phyloP scores from a whole-genome alignment of 2,888 invertebrate genomes.

The Cenopis cana region DNA sequence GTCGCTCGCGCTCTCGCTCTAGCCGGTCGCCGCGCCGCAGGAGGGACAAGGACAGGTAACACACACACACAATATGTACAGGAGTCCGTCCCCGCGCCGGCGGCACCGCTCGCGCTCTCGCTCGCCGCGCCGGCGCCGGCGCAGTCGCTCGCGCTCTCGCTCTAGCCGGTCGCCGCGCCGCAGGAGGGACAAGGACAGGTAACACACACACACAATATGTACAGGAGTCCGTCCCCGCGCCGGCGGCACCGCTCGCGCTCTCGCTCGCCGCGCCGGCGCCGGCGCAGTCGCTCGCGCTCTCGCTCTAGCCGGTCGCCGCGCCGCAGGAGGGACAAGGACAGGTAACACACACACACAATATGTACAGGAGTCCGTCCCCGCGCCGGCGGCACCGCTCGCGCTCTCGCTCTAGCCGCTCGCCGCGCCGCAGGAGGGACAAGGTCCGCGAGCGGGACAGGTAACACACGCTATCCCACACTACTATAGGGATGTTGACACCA shows the following conservation, averaged over 20 bases:
- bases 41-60: conserved; percentile 77
- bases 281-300: conserved; percentile 83
- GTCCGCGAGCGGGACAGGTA: conserved; percentile 64
- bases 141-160: conserved; percentile 83
- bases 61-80: conserved; percentile 50
- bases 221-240: no score
- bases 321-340: conserved; percentile 81
- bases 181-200: conserved; percentile 80
- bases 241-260: no score
- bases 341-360: conserved; percentile 55
- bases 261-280: no score
- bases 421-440: conserved; percentile 80
- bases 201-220: conserved; percentile 48
- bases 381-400: no score
- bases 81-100: conserved; percentile 77
- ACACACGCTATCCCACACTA: no score
- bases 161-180: conserved; percentile 72
- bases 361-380: no score
- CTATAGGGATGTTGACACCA: no score
- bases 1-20: conserved; percentile 83
- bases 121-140: conserved; percentile 71
- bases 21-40: conserved; percentile 76
- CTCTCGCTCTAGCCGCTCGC: conserved; percentile 65
- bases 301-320: conserved; percentile 72
- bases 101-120: conserved; percentile 87